phyloP scores from a whole-genome alignment of 2,888 invertebrate genomes.

The Lasioglossum villosulum region DNA sequence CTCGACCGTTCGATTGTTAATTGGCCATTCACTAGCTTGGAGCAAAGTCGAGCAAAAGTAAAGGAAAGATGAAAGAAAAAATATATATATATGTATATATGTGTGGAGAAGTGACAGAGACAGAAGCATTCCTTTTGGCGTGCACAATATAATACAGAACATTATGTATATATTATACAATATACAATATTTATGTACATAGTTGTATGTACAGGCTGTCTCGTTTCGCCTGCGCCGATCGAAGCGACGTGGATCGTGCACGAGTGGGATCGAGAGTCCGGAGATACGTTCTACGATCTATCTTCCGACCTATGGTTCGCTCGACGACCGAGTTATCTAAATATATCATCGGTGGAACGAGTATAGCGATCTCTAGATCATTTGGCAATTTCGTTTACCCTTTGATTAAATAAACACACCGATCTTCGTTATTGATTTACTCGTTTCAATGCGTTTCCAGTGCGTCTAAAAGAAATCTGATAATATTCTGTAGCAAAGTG shows the following conservation, averaged over 20 bases:
- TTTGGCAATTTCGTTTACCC: background rate
- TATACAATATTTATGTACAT: slow-evolving; percentile 19
- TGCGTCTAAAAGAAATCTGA: background rate
- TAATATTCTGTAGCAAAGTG: background rate
- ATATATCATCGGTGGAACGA: background rate
- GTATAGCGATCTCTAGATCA: background rate
- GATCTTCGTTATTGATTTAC: background rate
- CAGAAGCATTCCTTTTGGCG: slow-evolving; percentile 57
- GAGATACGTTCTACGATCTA: slow-evolving; percentile 30
- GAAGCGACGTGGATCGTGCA: slow-evolving; percentile 26
- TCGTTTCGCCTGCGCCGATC: slow-evolving; percentile 32
- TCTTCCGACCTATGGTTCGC: background rate
- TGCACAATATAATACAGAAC: slow-evolving; percentile 50
- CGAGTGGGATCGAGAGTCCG: slow-evolving; percentile 37
- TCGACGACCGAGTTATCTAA: background rate
- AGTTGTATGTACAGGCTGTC: slow-evolving; percentile 44
- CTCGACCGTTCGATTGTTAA: slow-evolving; percentile 51
- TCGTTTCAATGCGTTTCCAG: background rate
- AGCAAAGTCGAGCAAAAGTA: slow-evolving; percentile 68
- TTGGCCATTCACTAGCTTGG: slow-evolving; percentile 68
- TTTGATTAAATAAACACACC: background rate
- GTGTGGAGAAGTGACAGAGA: slow-evolving; percentile 34
- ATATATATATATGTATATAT: background rate
- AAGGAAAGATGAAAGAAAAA: slow-evolving; percentile 65
- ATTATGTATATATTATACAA: slow-evolving; percentile 8